Evolutionary conservation across 35 echinoderm and acorn worm genomes (phyloP), one percentile per base, ranked within the genome.

Genomic region (Apostichopus japonicus): DNA sequence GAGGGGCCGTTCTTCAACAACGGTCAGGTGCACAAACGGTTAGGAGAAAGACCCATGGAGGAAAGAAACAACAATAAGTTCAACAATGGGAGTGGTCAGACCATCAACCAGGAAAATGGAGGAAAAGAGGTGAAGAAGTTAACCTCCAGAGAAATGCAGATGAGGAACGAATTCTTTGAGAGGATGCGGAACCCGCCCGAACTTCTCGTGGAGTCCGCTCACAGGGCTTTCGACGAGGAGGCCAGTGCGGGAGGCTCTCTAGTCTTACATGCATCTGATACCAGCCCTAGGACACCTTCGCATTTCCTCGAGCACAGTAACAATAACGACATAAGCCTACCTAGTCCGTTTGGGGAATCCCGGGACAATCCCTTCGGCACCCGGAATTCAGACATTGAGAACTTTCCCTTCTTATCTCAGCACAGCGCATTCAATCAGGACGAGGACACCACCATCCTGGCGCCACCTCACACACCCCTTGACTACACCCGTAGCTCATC

Each of bases 281-380:
- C 87, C 16, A 94, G 93, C 57, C 93, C 93, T 13, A 86, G 93
- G 59, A 94, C 93, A 56, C 93, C 93, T 27, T 89, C 93, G 21
- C 70, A 72, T 53, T 94, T 94, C 65, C 54, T 91, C 8, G 93
- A 94, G 62, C 22, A 75, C 54, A 94, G 90, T 77, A 80, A 80
- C 59, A 87, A 72, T 53, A 52, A 92, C 44, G 61, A 77, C 86
- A 79, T 92, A 17, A 87, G 87, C 22, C 53, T 94, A 25, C 89
- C 93, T 16, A 94, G 83, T 56, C 93, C 90, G 57, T 92, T 94
- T 56, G 88, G 93, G 33, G 90, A 94, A 79, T 92, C 88, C 5
- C 78, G 87, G 54, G 23, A 25, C 16, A 94, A 81, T 78, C 90
- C 82, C 3, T 86, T 94, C 56, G 93, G 93, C 24, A 84, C 83